Conservation (phyloP, 2,888 invertebrate species). For the Danaus chrysippus region DNA sequence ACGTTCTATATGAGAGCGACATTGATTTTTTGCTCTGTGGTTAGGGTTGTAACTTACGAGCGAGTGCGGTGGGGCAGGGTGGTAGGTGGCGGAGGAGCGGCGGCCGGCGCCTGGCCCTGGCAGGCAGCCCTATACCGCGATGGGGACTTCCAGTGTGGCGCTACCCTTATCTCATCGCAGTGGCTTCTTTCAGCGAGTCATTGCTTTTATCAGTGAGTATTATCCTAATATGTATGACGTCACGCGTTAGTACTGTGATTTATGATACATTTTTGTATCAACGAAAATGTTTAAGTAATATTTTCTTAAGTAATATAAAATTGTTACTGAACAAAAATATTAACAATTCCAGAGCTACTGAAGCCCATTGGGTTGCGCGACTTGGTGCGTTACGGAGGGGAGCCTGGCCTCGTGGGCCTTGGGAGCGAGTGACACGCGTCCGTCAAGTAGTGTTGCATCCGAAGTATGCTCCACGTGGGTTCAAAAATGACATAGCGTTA, state of each 20-base stretch:
- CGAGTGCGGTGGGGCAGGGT: conserved; percentile 82
- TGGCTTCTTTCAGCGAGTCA: conserved; percentile 91
- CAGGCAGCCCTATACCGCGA: conserved; percentile 91
- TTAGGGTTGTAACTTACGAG: conserved; percentile 53
- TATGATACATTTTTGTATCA: not conserved
- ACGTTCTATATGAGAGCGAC: conserved; percentile 47
- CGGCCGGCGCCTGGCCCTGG: conserved; percentile 90
- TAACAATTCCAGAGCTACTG: conserved; percentile 77
- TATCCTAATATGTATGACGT: not conserved
- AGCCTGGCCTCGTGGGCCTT: conserved; percentile 85
- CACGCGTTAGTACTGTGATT: not conserved
- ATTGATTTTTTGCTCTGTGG: conserved; percentile 70
- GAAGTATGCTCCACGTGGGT: conserved; percentile 85
- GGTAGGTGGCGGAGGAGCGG: conserved; percentile 88
- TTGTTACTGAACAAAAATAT: not conserved
- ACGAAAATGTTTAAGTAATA: not conserved
- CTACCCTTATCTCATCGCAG: conserved; percentile 83
- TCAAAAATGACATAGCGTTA: conserved; percentile 88
- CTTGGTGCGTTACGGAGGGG: conserved; percentile 86
- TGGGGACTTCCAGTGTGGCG: conserved; percentile 91
- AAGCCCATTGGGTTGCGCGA: conserved; percentile 89
- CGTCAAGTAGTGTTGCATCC: conserved; percentile 84
- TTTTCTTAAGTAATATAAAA: not conserved
- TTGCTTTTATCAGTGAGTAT: conserved; percentile 87
- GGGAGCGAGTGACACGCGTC: conserved; percentile 84